Evolutionary conservation across 2,113 vertebrate genomes (phyloP), one percentile per base, ranked within the genome.

Genomic region (Sinocyclocheilus anshuiensis): DNA sequence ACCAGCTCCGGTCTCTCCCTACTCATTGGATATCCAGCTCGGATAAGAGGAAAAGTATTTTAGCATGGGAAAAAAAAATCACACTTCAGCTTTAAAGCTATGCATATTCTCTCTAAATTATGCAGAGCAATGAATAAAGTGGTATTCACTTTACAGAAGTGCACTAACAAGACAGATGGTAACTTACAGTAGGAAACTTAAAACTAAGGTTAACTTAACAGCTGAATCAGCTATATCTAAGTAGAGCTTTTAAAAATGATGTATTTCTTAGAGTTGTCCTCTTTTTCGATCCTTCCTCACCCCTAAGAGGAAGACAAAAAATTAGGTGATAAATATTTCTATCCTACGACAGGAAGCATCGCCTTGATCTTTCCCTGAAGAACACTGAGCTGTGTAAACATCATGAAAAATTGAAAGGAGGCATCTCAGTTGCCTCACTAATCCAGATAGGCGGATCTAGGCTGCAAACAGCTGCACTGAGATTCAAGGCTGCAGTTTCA

Each of bases 361-460:
- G 84, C 89, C 91, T 94, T 94, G 94, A 95, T 95, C 92, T 94
- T 89, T 91, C 92, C 92, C 93, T 89, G 88, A 84, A 87, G 92
- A 93, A 94, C 93, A 93, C 93, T 93, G 91, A 94, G 91, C 86
- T 91, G 93, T 92, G 93, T 95, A 94, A 95, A 95, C 94, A 95
- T 95, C 94, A 95, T 95, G 91, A 95, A 95, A 95, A 94, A 95
- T 94, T 94, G 94, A 95, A 90, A 89, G 90, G 88, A 92, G 92
- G 92, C 91, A 93, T 93, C 92, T 93, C 90, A 89, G 88, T 88
- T 87, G 90, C 92, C 90, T 93, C 89, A 90, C 90, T 95, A 94
- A 94, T 94, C 93, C 90, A 88, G 91, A 83, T 88, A 90, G 90
- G 92, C 92, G 20, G 86, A 92, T 90, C 92, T 89, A 90, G 90